phyloP scores from a whole-genome alignment of 2,888 invertebrate species.

The Nephrotoma guestfalica region DNA sequence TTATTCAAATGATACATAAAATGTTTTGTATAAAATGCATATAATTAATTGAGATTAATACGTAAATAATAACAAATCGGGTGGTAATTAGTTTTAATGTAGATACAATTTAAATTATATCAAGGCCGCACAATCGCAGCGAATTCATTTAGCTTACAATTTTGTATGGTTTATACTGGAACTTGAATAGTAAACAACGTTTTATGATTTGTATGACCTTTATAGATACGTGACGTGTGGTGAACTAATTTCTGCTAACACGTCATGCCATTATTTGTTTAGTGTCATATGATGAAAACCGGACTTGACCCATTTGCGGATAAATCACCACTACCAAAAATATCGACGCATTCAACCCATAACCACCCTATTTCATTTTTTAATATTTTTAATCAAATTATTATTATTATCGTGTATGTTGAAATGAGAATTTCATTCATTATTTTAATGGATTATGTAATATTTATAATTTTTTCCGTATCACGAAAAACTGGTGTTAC shows the following conservation, averaged over 20 bases:
- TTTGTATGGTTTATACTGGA: not conserved
- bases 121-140: not conserved
- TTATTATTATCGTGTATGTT: not conserved
- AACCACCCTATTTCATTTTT: not conserved
- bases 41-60: not conserved
- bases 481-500: not conserved
- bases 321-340: not conserved
- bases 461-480: not conserved
- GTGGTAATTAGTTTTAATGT: not conserved
- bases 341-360: not conserved
- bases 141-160: not conserved
- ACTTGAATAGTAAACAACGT: not conserved
- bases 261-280: too few species aligned
- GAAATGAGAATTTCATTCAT: not conserved
- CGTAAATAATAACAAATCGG: not conserved
- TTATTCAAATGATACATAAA: not conserved
- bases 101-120: not conserved
- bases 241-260: too few species aligned
- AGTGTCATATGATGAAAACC: too few species aligned
- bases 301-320: not conserved
- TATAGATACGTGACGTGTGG: not conserved
- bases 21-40: not conserved
- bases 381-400: not conserved
- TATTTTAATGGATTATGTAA: not conserved
- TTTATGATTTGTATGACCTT: not conserved